A percentile compares a stretch with the other conserved stretches of the same genome.
Conservation (phyloP, 2,888 invertebrate species). For the Macrosoma leucophasiata region DNA sequence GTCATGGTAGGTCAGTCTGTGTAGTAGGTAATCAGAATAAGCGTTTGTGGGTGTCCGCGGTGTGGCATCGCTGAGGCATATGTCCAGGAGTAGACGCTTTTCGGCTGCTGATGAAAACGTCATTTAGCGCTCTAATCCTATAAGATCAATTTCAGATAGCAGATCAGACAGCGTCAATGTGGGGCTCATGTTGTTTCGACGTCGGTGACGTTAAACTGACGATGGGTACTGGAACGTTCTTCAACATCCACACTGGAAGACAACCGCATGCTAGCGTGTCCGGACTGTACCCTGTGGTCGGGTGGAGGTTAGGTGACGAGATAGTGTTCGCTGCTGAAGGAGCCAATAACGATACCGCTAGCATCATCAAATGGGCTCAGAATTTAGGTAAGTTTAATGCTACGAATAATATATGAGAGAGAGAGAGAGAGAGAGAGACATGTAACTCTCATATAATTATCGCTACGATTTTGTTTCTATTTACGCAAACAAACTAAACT, state of each 20-base stretch:
- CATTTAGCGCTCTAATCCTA: too few species aligned
- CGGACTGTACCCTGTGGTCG: conserved; percentile 94
- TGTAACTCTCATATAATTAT: too few species aligned
- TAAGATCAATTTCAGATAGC: conserved; percentile 81
- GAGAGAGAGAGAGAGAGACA: too few species aligned
- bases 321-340: conserved; percentile 88
- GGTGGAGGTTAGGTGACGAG: conserved; percentile 79
- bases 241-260: conserved; percentile 87
- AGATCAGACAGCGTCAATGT: conserved; percentile 92
- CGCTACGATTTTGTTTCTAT: too few species aligned
- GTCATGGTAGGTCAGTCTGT: too few species aligned
- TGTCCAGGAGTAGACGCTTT: too few species aligned
- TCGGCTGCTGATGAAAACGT: too few species aligned
- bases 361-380: conserved; percentile 90
- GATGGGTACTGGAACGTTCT: conserved; percentile 93
- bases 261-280: conserved; percentile 86
- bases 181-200: conserved; percentile 88
- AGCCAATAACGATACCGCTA: conserved; percentile 90
- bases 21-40: too few species aligned
- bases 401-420: too few species aligned
- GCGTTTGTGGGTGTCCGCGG: too few species aligned
- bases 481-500: too few species aligned
- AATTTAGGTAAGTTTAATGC: conserved; percentile 77
- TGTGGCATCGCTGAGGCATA: too few species aligned
- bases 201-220: conserved; percentile 90